phyloP scores from a whole-genome alignment of 2,113 vertebrate genomes.

The Bufo bufo region DNA sequence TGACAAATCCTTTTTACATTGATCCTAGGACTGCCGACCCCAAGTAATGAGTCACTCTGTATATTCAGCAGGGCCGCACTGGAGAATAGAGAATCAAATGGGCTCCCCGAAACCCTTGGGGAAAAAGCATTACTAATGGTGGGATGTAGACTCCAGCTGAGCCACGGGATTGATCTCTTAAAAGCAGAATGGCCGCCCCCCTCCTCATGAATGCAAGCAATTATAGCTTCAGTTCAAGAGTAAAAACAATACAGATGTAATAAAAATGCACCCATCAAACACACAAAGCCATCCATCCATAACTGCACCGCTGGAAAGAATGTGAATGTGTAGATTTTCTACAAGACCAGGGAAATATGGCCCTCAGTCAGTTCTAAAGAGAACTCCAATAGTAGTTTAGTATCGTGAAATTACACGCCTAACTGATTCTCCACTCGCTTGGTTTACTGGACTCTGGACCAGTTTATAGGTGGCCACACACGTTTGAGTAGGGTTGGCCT shows the following conservation, averaged over 20 bases:
- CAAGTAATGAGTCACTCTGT: background rate
- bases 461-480: too few species aligned
- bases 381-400: too few species aligned
- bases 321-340: background rate
- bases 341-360: too few species aligned
- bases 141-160: background rate
- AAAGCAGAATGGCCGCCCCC: background rate
- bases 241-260: background rate
- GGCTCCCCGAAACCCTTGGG: background rate
- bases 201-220: background rate
- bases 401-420: too few species aligned
- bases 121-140: background rate
- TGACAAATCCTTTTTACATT: background rate
- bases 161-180: background rate
- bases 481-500: too few species aligned
- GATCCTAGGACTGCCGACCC: background rate
- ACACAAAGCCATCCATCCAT: background rate
- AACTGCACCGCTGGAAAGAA: background rate
- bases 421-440: too few species aligned
- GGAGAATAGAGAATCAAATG: background rate
- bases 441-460: too few species aligned
- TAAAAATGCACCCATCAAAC: background rate
- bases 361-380: too few species aligned
- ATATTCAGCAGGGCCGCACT: background rate
- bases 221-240: background rate